Base-by-base conservation (phyloP, 2,888 invertebrate species). In the Coronaproctus castanopsis region DNA sequence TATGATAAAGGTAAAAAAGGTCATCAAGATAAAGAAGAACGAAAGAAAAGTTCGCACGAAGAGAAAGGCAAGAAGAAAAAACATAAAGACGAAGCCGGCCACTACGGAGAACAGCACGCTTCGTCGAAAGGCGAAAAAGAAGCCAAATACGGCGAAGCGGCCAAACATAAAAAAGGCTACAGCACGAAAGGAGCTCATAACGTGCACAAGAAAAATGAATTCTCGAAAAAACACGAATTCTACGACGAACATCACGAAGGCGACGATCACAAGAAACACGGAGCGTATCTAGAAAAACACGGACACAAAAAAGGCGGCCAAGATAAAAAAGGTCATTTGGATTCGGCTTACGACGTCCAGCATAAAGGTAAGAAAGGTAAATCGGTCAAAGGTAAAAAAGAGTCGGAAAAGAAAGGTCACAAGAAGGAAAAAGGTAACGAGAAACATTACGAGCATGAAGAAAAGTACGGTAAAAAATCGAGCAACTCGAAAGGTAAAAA, bases 151-250 rank as follows among this genome's bases (percentile, higher is more conserved):
- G 68, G 64, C 1, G 74, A 76, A 10, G 78, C 79, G 0, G 83
- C 82, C 0, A 78, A 81, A 63, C 82, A 83, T 65, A 77, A 80
- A 5, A 83, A 83, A 69, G 84, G 84, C 0, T 82, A 84, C 70
- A 82, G 78, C 69, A 83, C 83, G 0, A 82, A 84, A 69, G 84
- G 85, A 1, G 80, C 80, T 66, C 84, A 85, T 68, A 82, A 80
- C 67, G 76, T 84, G 54, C 82, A 82, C 69, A 83, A 84, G 67
- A 83, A 83, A 69, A 83, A 85, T 65, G 84, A 83, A 67, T 85
- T 79, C 67, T 80, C 83, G 67, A 83, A 84, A 69, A 82, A 81
- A 62, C 80, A 82, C 36, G 83, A 83, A 67, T 85, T 84, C 73
- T 85, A 81, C 67, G 84, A 85, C 67, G 84, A 84, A 69, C 80